Percentiles rank a stretch among this genome's conserved stretches.
phyloP scores from a whole-genome alignment of 2,888 invertebrate genomes.

The Brachynemurus nebulosus region DNA sequence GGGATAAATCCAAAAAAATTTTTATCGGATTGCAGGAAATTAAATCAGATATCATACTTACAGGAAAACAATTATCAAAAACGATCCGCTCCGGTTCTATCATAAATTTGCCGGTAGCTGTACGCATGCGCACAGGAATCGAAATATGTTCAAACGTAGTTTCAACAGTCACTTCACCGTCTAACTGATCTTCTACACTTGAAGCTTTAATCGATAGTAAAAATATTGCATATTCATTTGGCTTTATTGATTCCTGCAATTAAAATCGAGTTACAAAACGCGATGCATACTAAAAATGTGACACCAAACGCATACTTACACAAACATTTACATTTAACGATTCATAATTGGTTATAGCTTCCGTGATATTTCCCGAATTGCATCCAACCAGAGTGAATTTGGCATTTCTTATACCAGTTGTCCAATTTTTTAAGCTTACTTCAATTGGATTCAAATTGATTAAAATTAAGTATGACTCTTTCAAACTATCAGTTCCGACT shows the following conservation, averaged over 20 bases:
- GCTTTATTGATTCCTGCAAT: conserved; percentile 39
- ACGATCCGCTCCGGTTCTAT: conserved; percentile 51
- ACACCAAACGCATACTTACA: too few relatives aligned
- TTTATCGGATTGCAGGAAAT: not conserved
- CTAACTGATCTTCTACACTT: conserved; percentile 48
- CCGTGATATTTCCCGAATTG: conserved; percentile 32
- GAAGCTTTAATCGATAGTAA: conserved; percentile 56
- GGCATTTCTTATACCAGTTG: conserved; percentile 43
- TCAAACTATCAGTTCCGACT: conserved; percentile 46
- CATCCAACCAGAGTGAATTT: conserved; percentile 48
- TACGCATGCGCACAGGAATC: conserved; percentile 57
- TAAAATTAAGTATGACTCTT: conserved; percentile 56
- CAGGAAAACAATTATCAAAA: conserved; percentile 70
- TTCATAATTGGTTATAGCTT: conserved; percentile 27
- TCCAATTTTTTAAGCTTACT: conserved; percentile 45
- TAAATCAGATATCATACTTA: too few relatives aligned
- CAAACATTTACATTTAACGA: conserved; percentile 30
- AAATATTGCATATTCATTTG: conserved; percentile 53
- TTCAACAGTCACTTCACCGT: conserved; percentile 55
- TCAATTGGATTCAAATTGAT: conserved; percentile 64
- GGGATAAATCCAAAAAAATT: not conserved
- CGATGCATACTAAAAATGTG: too few relatives aligned
- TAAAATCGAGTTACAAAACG: conserved; percentile 13
- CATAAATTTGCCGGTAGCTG: conserved; percentile 60
- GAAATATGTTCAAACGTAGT: conserved; percentile 55